Evolutionary conservation across 2,888 invertebrate genomes (phyloP).

Genomic region (Standfussiana lucernea): DNA sequence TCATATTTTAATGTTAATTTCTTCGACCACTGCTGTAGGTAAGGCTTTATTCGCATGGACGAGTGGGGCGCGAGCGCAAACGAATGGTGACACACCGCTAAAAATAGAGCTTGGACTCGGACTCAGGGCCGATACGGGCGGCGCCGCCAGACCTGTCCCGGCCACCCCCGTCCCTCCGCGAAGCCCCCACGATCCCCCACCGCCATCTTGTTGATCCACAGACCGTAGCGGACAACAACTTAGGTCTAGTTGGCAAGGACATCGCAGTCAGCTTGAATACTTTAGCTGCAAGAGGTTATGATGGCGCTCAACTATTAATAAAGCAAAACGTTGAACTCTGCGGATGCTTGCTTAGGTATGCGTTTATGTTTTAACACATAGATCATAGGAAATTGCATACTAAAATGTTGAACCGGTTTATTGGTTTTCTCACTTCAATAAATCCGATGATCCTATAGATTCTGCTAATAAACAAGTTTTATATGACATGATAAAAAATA

Average conservation of each 20-base stretch:
- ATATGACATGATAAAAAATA: constrained; percentile 47
- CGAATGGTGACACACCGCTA: constrained; percentile 89
- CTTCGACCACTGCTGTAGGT: constrained; percentile 67
- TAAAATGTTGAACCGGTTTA: constrained; percentile 76
- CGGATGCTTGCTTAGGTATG: constrained; percentile 50
- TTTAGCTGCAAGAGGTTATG: constrained; percentile 63
- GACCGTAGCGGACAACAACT: constrained; percentile 80
- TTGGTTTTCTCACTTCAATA: constrained; percentile 72
- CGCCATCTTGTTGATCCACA: constrained; percentile 87
- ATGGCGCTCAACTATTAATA: constrained; percentile 62
- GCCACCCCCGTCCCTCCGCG: constrained; percentile 80
- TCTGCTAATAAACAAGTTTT: constrained; percentile 68
- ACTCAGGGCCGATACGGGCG: constrained; percentile 78
- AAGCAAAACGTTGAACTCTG: constrained; percentile 67
- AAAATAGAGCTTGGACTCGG: constrained; percentile 85
- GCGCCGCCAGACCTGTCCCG: constrained; percentile 76
- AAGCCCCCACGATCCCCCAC: constrained; percentile 77
- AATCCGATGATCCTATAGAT: constrained; percentile 66
- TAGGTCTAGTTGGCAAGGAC: constrained; percentile 80
- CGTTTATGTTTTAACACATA: constrained; percentile 62
- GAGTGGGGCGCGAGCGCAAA: constrained; percentile 77
- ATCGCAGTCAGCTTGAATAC: constrained; percentile 73
- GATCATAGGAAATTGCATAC: constrained; percentile 73
- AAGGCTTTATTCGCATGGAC: constrained; percentile 68
- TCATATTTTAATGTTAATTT: constrained; percentile 66